Percentiles rank a stretch among this genome's conserved stretches.
phyloP scores from a whole-genome alignment of 2,888 invertebrate species.

The Pyralis farinalis region DNA sequence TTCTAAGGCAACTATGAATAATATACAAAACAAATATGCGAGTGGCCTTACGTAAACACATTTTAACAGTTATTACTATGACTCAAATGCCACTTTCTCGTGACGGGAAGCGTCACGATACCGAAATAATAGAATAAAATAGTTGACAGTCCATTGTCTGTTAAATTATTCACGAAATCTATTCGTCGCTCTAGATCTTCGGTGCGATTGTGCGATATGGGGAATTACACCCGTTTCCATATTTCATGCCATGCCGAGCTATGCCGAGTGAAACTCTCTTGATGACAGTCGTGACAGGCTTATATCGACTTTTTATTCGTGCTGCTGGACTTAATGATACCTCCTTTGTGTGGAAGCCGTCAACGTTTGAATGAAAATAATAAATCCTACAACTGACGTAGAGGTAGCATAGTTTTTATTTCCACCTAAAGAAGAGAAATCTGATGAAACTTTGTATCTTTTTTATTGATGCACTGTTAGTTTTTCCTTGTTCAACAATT shows the following conservation, averaged over 20 bases:
- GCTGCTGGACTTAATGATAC: slow-evolving; percentile 39
- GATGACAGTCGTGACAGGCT: slow-evolving; percentile 71
- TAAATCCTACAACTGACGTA: no score
- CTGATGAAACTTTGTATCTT: no score
- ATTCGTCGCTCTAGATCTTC: slow-evolving; percentile 67
- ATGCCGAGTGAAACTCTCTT: slow-evolving; percentile 33
- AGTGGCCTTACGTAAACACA: slow-evolving; percentile 33
- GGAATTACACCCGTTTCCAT: slow-evolving; percentile 63
- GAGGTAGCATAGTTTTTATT: background rate
- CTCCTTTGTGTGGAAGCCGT: slow-evolving; percentile 18
- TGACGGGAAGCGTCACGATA: slow-evolving; percentile 35
- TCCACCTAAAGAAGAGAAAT: no score
- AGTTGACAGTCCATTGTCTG: slow-evolving; percentile 69
- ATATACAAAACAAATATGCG: slow-evolving; percentile 7
- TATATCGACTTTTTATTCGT: slow-evolving; percentile 39
- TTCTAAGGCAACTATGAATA: slow-evolving; percentile 3
- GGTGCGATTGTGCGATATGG: slow-evolving; percentile 66
- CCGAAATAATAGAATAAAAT: slow-evolving; percentile 53
- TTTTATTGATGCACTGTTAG: no score
- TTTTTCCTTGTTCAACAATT: no score
- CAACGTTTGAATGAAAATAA: slow-evolving; percentile 1
- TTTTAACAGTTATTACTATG: slow-evolving; percentile 33
- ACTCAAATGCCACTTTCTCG: slow-evolving; percentile 48
- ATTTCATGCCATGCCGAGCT: slow-evolving; percentile 43
- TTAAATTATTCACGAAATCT: slow-evolving; percentile 75